Percentiles rank a stretch among this genome's conserved stretches.
Conservation (phyloP, 2,888 invertebrate species). For the Drosophila formosana region DNA sequence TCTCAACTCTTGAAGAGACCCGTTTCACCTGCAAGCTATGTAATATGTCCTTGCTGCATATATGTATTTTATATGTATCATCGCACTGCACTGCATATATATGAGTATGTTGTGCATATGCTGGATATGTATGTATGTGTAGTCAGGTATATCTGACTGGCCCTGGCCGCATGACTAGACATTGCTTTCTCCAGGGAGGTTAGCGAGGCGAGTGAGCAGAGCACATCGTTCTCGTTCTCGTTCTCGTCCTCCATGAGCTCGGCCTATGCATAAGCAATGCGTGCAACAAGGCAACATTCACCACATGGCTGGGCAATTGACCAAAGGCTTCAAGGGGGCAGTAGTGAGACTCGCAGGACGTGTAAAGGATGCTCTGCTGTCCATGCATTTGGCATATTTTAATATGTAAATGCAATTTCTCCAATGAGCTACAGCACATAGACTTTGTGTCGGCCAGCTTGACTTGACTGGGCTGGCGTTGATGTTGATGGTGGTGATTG, state of each 20-base stretch:
- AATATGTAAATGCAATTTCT: conserved; percentile 81
- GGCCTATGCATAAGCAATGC: conserved; percentile 70
- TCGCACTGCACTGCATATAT: conserved; percentile 17
- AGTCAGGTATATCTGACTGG: conserved; percentile 23
- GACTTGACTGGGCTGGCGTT: neutral
- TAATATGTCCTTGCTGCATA: conserved; percentile 41
- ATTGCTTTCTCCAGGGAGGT: conserved; percentile 56
- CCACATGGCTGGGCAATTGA: conserved; percentile 69
- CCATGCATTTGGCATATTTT: conserved; percentile 71
- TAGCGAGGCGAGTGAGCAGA: conserved; percentile 26
- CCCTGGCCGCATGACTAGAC: conserved; percentile 69
- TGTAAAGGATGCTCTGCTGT: conserved; percentile 23
- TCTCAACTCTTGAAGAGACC: conserved; percentile 32
- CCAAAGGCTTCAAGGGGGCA: conserved; percentile 59
- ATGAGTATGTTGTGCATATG: neutral
- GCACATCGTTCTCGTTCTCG: conserved; percentile 18
- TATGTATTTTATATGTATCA: conserved; percentile 4
- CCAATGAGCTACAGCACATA: conserved; percentile 67
- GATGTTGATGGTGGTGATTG: conserved; percentile 10
- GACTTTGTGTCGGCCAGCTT: conserved; percentile 19
- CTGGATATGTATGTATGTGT: neutral
- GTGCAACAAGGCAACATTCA: conserved; percentile 60
- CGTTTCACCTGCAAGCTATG: conserved; percentile 13
- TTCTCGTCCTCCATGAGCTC: conserved; percentile 11
- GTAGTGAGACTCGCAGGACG: conserved; percentile 1